Percentiles rank a stretch among this genome's conserved stretches.
Conservation (phyloP, 2,113 vertebrate species). For the Nematolebias whitei region DNA sequence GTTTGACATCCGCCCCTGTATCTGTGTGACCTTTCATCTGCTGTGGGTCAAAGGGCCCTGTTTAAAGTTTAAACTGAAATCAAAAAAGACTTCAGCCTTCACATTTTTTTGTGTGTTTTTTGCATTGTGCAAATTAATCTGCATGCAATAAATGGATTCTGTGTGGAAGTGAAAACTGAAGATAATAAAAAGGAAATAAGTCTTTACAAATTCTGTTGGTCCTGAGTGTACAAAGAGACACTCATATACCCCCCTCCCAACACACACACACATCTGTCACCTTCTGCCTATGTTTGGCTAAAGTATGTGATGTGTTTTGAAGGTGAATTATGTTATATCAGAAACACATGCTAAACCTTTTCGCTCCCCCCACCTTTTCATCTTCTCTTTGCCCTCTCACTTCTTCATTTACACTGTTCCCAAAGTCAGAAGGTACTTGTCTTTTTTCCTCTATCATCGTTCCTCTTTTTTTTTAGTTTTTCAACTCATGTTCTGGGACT, state of each 20-base stretch:
- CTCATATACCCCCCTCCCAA: not conserved
- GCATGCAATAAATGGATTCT: not conserved
- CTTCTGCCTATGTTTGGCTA: constrained; percentile 46
- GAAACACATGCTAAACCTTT: constrained; percentile 52
- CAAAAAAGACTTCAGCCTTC: not conserved
- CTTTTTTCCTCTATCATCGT: constrained; percentile 3
- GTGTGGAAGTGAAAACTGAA: constrained; percentile 2
- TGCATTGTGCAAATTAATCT: not conserved
- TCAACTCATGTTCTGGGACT: constrained; percentile 29
- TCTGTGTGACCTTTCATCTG: constrained; percentile 51
- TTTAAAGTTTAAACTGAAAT: constrained; percentile 16
- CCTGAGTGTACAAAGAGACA: too few relatives aligned
- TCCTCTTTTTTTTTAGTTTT: not conserved
- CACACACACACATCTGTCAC: constrained; percentile 15
- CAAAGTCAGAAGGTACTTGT: constrained; percentile 22
- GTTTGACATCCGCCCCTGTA: constrained; percentile 23
- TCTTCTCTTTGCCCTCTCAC: constrained; percentile 28
- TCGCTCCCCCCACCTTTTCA: constrained; percentile 13
- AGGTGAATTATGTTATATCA: constrained; percentile 56
- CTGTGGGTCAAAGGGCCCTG: constrained; percentile 22
- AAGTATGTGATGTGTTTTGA: constrained; percentile 58
- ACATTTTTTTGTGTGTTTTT: not conserved
- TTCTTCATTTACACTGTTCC: constrained; percentile 32
- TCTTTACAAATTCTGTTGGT: constrained; percentile 3
- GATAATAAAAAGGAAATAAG: constrained; percentile 7